phyloP scores from a whole-genome alignment of 2,113 vertebrate genomes.

The Microcebus murinus region DNA sequence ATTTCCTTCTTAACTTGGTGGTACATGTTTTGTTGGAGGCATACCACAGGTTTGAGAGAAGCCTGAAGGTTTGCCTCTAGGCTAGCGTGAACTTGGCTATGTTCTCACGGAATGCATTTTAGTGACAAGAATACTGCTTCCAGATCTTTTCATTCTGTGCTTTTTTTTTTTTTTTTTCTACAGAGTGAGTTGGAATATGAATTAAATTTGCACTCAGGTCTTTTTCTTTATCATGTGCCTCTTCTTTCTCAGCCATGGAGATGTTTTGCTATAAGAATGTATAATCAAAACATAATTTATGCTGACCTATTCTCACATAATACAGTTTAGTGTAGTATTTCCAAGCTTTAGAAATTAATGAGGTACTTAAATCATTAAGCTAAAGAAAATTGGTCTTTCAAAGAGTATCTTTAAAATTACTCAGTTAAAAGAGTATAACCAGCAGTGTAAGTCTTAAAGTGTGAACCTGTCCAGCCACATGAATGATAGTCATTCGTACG shows the following conservation, averaged over 20 bases:
- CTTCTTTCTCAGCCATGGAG: background rate
- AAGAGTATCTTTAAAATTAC: background rate
- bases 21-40: background rate
- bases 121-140: background rate
- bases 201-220: background rate
- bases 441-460: background rate
- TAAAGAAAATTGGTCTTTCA: constrained; percentile 27
- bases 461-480: background rate
- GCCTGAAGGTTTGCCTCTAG: background rate
- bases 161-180: background rate
- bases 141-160: background rate
- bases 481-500: background rate
- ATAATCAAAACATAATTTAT: background rate
- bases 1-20: background rate
- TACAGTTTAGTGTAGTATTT: background rate
- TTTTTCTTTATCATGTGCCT: background rate
- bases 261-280: background rate
- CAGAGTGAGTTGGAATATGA: background rate
- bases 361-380: constrained; percentile 27
- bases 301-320: background rate
- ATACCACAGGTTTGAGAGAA: background rate
- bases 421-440: background rate
- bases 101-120: background rate
- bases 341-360: constrained; percentile 24
- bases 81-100: background rate